Percentiles rank a stretch among this genome's conserved stretches.
These are phyloP conservation scores for Pristionchus pacificus DNA, from an alignment of 1,140 invertebrate genomes.

Conservation along the genomic window DNA sequence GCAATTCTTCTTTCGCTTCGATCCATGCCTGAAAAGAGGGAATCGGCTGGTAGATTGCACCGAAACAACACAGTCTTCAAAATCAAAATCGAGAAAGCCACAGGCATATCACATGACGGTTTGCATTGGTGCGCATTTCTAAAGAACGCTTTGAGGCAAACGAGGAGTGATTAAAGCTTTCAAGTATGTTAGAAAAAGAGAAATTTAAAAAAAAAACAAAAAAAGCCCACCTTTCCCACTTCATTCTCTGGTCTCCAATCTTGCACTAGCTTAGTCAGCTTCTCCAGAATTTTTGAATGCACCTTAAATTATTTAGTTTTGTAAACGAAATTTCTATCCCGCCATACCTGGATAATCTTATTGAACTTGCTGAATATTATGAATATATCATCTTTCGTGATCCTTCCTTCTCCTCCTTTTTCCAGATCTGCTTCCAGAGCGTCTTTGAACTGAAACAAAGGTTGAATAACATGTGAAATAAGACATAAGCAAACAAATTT, in stretches of 20 bases:
- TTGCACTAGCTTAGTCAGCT: background rate
- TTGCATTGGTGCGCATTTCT: too few relatives aligned
- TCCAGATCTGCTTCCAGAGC: conserved; percentile 80
- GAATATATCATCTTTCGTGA: conserved; percentile 86
- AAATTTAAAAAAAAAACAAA: too few relatives aligned
- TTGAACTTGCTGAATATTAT: conserved; percentile 92
- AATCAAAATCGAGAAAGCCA: too few relatives aligned
- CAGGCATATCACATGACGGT: too few relatives aligned
- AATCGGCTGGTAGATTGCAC: too few relatives aligned
- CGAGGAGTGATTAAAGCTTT: too few relatives aligned
- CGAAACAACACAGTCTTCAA: too few relatives aligned
- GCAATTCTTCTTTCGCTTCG: conserved; percentile 64
- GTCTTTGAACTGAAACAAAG: conserved; percentile 75
- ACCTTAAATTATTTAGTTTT: background rate
- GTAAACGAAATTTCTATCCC: conserved; percentile 67
- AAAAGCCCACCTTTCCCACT: background rate
- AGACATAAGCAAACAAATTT: too few relatives aligned
- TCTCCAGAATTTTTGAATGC: background rate
- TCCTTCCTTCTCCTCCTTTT: conserved; percentile 69
- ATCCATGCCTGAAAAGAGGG: conserved; percentile 29
- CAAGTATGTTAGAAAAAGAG: too few relatives aligned
- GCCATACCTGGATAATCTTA: conserved; percentile 85
- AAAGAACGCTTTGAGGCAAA: background rate
- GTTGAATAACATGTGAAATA: conserved; percentile 17
- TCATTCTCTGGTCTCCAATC: background rate